phyloP scores from a whole-genome alignment of 2,113 vertebrate species.

The Plestiodon gilberti region DNA sequence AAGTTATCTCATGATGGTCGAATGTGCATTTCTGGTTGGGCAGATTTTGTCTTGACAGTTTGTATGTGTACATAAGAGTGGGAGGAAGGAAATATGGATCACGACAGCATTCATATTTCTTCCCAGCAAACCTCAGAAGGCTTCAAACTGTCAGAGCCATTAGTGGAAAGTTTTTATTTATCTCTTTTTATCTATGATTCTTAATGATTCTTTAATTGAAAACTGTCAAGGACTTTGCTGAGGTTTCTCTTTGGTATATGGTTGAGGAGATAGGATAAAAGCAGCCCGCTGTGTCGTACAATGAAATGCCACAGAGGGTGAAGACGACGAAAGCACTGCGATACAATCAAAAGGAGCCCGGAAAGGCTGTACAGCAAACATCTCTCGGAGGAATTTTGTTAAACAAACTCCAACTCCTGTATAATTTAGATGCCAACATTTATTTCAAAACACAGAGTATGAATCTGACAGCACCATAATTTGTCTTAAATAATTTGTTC shows the following conservation, averaged over 20 bases:
- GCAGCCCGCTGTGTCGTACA: slow-evolving; percentile 40
- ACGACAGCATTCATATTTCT: slow-evolving; percentile 29
- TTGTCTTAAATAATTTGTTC: slow-evolving; percentile 76
- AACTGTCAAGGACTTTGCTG: slow-evolving; percentile 48
- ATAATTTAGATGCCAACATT: slow-evolving; percentile 78
- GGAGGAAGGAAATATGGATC: slow-evolving; percentile 32
- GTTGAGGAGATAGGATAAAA: slow-evolving; percentile 61
- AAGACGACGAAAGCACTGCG: slow-evolving; percentile 37
- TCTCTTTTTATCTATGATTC: slow-evolving; percentile 40
- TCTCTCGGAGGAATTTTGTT: slow-evolving; percentile 68
- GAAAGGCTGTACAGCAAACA: slow-evolving; percentile 48
- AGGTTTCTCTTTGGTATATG: slow-evolving; percentile 38
- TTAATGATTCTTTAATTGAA: slow-evolving; percentile 57
- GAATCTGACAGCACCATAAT: slow-evolving; percentile 76
- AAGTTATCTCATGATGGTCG: neutral
- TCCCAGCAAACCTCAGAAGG: slow-evolving; percentile 12
- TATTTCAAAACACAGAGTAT: slow-evolving; percentile 73
- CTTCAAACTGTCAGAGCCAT: slow-evolving; percentile 13
- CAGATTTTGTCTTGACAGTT: slow-evolving; percentile 15
- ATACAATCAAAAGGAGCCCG: slow-evolving; percentile 51
- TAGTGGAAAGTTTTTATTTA: slow-evolving; percentile 30
- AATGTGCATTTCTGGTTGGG: neutral
- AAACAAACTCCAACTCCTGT: slow-evolving; percentile 70
- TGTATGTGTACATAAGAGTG: neutral
- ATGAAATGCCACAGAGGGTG: slow-evolving; percentile 1